phyloP scores from a whole-genome alignment of 2,888 invertebrate species.

The Conomelus anceps region DNA sequence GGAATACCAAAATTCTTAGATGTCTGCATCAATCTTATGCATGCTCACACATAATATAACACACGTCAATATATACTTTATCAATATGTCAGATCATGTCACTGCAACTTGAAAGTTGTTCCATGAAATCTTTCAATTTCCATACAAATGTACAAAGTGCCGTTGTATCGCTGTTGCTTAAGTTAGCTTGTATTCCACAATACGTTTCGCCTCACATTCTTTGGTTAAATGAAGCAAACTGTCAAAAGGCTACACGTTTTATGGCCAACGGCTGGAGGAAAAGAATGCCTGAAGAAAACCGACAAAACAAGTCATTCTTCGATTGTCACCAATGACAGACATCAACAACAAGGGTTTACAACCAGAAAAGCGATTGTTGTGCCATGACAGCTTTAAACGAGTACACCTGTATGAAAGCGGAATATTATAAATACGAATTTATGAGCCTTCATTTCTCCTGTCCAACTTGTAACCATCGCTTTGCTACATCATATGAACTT shows the following conservation, averaged over 20 bases:
- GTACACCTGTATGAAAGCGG: neutral
- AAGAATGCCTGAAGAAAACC: neutral
- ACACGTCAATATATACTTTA: too few species aligned
- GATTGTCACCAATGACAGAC: neutral
- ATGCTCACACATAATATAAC: too few species aligned
- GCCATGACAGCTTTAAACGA: neutral
- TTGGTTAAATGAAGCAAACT: neutral
- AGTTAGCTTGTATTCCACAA: neutral
- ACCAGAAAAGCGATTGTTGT: neutral
- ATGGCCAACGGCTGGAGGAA: neutral
- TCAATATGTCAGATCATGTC: too few species aligned
- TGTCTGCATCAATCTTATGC: too few species aligned
- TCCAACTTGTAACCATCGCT: neutral
- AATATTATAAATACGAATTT: neutral
- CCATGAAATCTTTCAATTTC: neutral
- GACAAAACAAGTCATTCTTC: neutral
- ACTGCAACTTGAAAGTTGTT: too few species aligned
- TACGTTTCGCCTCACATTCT: neutral
- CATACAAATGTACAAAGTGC: neutral
- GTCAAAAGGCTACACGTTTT: neutral
- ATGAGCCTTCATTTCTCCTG: neutral
- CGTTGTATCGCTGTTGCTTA: neutral
- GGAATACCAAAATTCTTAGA: too few species aligned
- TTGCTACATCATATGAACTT: too few species aligned
- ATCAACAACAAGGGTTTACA: neutral